Base-by-base conservation (phyloP, 2,888 invertebrate genomes). In the Belgica antarctica region DNA sequence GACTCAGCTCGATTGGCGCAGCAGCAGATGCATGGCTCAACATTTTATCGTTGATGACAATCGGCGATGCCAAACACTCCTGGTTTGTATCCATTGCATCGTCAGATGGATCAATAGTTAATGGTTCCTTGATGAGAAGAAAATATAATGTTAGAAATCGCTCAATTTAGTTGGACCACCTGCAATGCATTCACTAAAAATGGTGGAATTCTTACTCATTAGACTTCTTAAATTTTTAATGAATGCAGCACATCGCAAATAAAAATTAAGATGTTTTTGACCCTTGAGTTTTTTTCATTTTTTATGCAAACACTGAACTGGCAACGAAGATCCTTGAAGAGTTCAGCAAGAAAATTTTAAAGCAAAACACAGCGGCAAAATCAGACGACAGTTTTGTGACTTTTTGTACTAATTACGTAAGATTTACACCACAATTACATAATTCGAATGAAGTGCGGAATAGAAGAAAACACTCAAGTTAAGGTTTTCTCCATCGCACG, bases 1-100 rank as follows among this genome's bases (percentile, higher is more conserved):
- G 28, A 12, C 10, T 27, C 12, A 3, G 10, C 17, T 10, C 10
- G 8, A 15, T 27, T 7, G 46, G 4, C 17, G 41, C 59, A 41
- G 24, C 31, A 27, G 25, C 70, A 61, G 70, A 34, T 12, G 61
- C 24, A 31, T 59, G 25, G 12, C 25, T 61, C n/a, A 70, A 27
- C 70, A 70, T 70, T 17, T 70, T 70, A 41, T 70, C 70, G 19
- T 61, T 36, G n/a, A 70, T 70, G 17, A 70, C 70, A 41, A 70
- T 70, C 15, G 70, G 70, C 4, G 70, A 70, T 5, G 57, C 34
- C 68, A 70, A 41, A 7, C 70, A 61, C 15, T 70, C 70, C 17
- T 34, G 24, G 10, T 7, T 24, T 3, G 1, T 7, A 17, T 57
- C 68, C 10, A 70, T 8, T 10, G 34, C 12, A 7, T 70, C 70